phyloP scores from a whole-genome alignment of 2,113 vertebrate genomes.

The Empidonax traillii region DNA sequence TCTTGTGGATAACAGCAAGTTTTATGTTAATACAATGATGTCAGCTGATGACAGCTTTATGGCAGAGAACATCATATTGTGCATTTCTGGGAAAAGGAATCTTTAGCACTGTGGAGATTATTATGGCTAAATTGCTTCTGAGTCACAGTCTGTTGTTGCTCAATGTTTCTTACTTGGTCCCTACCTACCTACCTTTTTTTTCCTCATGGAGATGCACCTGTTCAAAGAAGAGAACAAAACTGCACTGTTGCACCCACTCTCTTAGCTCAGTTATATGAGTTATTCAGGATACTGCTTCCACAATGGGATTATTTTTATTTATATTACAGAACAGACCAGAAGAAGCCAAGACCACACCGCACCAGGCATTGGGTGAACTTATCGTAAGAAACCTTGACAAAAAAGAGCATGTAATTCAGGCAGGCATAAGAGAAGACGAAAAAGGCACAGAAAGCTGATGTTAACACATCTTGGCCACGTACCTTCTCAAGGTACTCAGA shows the following conservation, averaged over 20 bases:
- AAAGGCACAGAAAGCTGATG: background rate
- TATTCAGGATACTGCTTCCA: background rate
- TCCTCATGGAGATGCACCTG: conserved; percentile 19
- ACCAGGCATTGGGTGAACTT: background rate
- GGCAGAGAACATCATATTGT: conserved; percentile 10
- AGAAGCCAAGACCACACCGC: background rate
- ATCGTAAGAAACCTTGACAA: background rate
- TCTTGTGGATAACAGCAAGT: background rate
- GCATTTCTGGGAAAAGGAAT: conserved; percentile 9
- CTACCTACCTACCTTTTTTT: background rate
- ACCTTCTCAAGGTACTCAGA: background rate
- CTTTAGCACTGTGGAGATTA: background rate
- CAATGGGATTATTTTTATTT: background rate
- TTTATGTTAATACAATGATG: background rate
- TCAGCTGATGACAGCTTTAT: background rate
- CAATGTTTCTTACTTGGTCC: background rate
- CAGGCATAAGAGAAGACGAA: background rate
- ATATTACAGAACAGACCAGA: background rate
- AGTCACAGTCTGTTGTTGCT: background rate
- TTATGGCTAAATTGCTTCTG: conserved; percentile 21
- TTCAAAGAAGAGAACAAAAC: background rate
- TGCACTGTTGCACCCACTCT: background rate
- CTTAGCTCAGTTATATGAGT: background rate
- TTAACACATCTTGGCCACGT: background rate
- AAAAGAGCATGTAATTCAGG: background rate